Base-by-base conservation (phyloP, 1,140 invertebrate genomes). In the Orchestia grillus region DNA sequence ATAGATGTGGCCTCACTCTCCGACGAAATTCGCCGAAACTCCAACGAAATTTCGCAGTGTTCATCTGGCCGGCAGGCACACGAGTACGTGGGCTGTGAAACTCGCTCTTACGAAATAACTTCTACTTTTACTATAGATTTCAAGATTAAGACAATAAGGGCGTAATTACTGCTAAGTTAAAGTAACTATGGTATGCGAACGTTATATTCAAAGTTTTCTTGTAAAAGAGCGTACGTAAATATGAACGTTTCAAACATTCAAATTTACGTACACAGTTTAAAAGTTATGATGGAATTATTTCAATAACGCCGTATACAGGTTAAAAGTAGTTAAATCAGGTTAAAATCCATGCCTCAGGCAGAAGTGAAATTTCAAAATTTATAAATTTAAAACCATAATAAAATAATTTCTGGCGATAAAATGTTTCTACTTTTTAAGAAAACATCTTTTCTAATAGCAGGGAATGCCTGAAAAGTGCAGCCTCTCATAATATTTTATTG, bases 1-100 rank as follows among this genome's bases (percentile, higher is more conserved):
- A 44, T 94, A 94, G 92, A 94, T 45, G 36, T 40, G 92, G 92
- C 92, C 92, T 90, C n/a, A n/a, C n/a, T n/a, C n/a, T 44, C 8
- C 88, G 16, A 42, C 42, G 42, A 1, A 36, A 28, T 77, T 8
- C 36, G 11, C 62, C 28, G 28, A 8, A 8, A 77, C 62, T 28
- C 47, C 11, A 28, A 77, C 36, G 62, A 77, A 77, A 77, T 77
- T 77, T 36, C 62, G 62, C 28, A 23, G 15, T 77, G 28, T 77
- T 77, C 62, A 77, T 77, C 62, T 77, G 62, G 28, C 28, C 62
- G 36, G 62, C 62, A 77, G 62, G 11, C 62, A 28, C 62, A 23
- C 3, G 62, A 77, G 62, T 15, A 77, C 62, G 62, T 77, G 62
- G 11, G 11, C 62, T 77, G 11, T 77, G 11, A 36, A 77, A 77